Evolutionary conservation across 2,888 invertebrate species (phyloP), one percentile per base, ranked within the genome.

Genomic region (Dorcus hopei): DNA sequence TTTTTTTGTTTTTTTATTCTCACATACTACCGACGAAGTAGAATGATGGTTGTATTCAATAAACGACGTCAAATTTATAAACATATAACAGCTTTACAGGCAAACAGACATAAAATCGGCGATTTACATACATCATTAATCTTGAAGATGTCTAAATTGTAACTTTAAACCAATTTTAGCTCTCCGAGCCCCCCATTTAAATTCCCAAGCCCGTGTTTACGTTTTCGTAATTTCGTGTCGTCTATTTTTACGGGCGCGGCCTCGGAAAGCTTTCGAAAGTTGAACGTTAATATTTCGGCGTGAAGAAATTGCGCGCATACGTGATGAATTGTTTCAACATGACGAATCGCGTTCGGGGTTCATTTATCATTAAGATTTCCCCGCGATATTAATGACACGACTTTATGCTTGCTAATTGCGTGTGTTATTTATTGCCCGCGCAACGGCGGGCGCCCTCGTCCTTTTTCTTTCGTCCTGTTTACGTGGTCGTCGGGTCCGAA

Each of bases 111-210:
- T 70, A 68, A 71, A 72, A 68, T 70, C 66, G 65, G 62, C 68
- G 64, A 64, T 69, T 71, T 65, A 61, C 66, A 68, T 68, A 67
- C 70, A 67, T 72, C 73, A 69, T 72, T 69, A 71, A 72, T 73
- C 71, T 72, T 67, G 42, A 61, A 64, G 62, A 69, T 67, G 73
- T 71, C 73, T 68, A 69, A 72, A 71, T 67, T 68, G 71, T 68
- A 71, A 72, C 72, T 66, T 61, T 65, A 70, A 65, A 66, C 62
- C 66, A 64, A 65, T 69, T 72, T 58, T 58, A 65, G 64, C 64
- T 52, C 61, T 53, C 49, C 67, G 64, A 61, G 14, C 14, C 68
- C 67, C 65, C 61, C 61, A 60, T 67, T 68, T 63, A 63, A 63
- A 65, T 65, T 65, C 62, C 61, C 61, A 42, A 45, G 23, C 47